These are phyloP conservation scores for Myzus persicae DNA, from an alignment of 1,140 invertebrate genomes.

Conservation along the genomic window DNA sequence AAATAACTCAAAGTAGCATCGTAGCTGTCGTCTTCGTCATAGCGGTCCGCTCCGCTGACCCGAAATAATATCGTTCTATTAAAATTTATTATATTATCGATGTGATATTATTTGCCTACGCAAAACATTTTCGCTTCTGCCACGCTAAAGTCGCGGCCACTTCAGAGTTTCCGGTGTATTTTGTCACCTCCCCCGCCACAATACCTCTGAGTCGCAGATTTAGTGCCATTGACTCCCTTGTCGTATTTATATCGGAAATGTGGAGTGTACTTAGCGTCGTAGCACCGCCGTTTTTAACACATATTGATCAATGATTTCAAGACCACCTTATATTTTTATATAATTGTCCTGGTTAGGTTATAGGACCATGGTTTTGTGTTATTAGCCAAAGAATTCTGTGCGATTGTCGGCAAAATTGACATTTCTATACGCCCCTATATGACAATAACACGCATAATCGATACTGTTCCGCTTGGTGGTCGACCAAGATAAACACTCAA, in stretches of 20 bases:
- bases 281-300: neutral
- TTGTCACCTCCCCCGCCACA: neutral
- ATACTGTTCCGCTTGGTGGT: neutral
- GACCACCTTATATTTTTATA: neutral
- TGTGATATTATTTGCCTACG: neutral
- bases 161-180: constrained; percentile 3
- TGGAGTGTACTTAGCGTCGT: neutral
- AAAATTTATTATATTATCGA: neutral
- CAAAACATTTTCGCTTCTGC: neutral
- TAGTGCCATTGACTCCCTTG: neutral
- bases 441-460: neutral
- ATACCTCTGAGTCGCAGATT: neutral
- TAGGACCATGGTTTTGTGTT: neutral
- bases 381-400: neutral
- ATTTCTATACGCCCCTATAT: neutral
- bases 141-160: neutral
- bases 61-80: neutral
- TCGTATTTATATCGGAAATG: neutral
- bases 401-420: constrained; percentile 30
- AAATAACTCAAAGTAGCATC: neutral
- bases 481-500: neutral
- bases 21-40: neutral
- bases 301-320: neutral
- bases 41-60: neutral
- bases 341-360: neutral